A percentile compares a stretch with the other conserved stretches of the same genome.
Conservation (phyloP, 2,797 vertebrate genomes). For the Aeoliscus strigatus region DNA sequence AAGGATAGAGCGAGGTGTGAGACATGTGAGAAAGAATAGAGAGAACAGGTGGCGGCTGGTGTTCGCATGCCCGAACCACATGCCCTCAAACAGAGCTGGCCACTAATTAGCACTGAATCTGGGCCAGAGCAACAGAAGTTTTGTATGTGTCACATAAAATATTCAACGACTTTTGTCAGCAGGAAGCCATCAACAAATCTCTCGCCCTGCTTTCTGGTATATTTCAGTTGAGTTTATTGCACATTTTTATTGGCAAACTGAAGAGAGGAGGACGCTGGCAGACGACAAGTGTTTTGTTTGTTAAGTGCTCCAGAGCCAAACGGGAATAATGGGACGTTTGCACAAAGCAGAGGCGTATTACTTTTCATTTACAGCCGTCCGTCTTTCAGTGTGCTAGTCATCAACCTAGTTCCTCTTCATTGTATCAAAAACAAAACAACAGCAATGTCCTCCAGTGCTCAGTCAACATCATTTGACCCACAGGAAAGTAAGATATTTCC, state of each 20-base stretch:
- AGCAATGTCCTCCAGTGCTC: slow-evolving; percentile 35
- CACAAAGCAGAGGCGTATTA: slow-evolving; percentile 30
- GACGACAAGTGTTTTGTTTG: slow-evolving; percentile 40
- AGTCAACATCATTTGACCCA: slow-evolving; percentile 48
- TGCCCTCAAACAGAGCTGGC: slow-evolving; percentile 55
- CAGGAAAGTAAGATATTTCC: slow-evolving; percentile 46
- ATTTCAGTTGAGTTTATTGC: no score
- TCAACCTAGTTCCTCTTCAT: slow-evolving; percentile 4
- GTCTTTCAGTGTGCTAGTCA: no score
- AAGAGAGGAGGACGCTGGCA: slow-evolving; percentile 24
- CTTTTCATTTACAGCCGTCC: no score
- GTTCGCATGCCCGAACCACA: slow-evolving; percentile 34
- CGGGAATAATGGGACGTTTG: slow-evolving; percentile 28
- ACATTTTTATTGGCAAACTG: no score
- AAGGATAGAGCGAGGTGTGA: no score
- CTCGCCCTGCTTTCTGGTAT: slow-evolving; percentile 10
- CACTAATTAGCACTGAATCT: slow-evolving; percentile 70
- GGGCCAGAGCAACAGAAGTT: slow-evolving; percentile 68
- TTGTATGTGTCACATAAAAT: slow-evolving; percentile 62
- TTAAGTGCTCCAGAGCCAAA: slow-evolving; percentile 38
- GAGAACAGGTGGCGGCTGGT: slow-evolving; percentile 58
- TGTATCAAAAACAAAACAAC: slow-evolving; percentile 28
- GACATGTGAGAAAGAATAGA: neutral
- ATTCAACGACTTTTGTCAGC: slow-evolving; percentile 58
- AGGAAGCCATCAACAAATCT: slow-evolving; percentile 43